Evolutionary conservation across 2,888 invertebrate genomes (phyloP), one percentile per base, ranked within the genome.

Genomic region (Beris morrisii): DNA sequence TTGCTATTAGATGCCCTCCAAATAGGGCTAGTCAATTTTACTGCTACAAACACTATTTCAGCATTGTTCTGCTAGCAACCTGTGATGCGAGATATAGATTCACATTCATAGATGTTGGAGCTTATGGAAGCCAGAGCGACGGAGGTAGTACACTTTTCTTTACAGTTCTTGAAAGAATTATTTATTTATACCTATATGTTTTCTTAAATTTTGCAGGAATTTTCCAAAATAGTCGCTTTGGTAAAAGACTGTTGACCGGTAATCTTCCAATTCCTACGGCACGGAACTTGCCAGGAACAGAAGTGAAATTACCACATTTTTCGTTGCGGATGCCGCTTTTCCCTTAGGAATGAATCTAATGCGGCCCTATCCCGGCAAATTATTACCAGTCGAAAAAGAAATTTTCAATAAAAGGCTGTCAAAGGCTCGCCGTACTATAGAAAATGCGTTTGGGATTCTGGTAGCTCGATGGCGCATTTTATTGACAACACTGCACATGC

Each of bases 111-210:
- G 46, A 46, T 46, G 4, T 46, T 46, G 46, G 15, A 46, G 65
- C 69, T 61, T 74, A 73, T 69, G 74, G 75, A 13, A 71, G 72
- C 67, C 72, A 73, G 15, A 72, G 71, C 59, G 73, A 70, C 46
- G 68, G 65, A 15, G 71, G 70, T 54, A 70, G 72, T 2, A 72
- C 72, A 64, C 68, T 9, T 12, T 15, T 32, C 15, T 50, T 9
- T 13, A 9, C 28, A 15, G 31, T 53, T 30, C 5, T 32, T 32
- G 4, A 32, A 5, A 5, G 7, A 32, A 32, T 7, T 32, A 32
- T 7, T 5, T 32, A 32, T 32, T 32, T 32, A 32, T 5, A 5
- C 32, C 32, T 5, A 32, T 32, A 32, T 32, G 32, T 32, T 32
- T 32, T 32, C 32, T 5, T 32, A n/a, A n/a, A 32, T 32, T 4